Conservation (phyloP, 2,797 vertebrate species). For the Pangasius larnaudii region DNA sequence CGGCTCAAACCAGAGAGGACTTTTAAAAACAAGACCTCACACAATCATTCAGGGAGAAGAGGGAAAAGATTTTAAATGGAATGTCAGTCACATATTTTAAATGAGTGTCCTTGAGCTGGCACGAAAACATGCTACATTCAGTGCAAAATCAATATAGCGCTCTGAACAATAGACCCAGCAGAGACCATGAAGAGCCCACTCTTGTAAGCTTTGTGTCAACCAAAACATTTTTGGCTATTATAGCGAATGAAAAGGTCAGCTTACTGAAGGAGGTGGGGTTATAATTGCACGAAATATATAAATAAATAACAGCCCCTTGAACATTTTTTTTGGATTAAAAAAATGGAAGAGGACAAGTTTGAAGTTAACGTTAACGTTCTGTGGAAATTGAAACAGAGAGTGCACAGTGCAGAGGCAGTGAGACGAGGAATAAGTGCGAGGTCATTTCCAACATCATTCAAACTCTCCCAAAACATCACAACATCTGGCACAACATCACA, state of each 20-base stretch:
- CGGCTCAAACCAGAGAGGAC: constrained; percentile 19
- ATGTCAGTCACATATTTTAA: constrained; percentile 50
- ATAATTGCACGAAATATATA: constrained; percentile 41
- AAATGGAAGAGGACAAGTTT: constrained; percentile 25
- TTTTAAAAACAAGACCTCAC: constrained; percentile 24
- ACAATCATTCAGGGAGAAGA: constrained; percentile 28
- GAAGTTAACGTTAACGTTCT: constrained; percentile 9
- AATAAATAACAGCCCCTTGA: constrained; percentile 38
- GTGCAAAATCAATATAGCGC: constrained; percentile 47
- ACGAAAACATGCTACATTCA: constrained; percentile 47
- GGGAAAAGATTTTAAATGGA: constrained; percentile 24
- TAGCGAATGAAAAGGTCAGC: constrained; percentile 43
- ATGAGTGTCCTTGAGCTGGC: constrained; percentile 52
- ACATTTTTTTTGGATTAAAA: constrained; percentile 10
- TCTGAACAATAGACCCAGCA: constrained; percentile 41
- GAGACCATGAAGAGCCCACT: constrained; percentile 39
- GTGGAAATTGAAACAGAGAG: constrained; percentile 3
- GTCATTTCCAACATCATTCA: constrained; percentile 32
- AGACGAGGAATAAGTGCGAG: constrained; percentile 14
- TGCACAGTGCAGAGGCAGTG: not conserved
- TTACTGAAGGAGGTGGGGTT: constrained; percentile 24
- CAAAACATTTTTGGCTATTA: constrained; percentile 50
- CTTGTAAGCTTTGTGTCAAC: constrained; percentile 33
- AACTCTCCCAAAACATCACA: not conserved
- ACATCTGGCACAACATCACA: not conserved